Evolutionary conservation across 2,888 invertebrate genomes (phyloP).

Genomic region (Acheta domesticus): DNA sequence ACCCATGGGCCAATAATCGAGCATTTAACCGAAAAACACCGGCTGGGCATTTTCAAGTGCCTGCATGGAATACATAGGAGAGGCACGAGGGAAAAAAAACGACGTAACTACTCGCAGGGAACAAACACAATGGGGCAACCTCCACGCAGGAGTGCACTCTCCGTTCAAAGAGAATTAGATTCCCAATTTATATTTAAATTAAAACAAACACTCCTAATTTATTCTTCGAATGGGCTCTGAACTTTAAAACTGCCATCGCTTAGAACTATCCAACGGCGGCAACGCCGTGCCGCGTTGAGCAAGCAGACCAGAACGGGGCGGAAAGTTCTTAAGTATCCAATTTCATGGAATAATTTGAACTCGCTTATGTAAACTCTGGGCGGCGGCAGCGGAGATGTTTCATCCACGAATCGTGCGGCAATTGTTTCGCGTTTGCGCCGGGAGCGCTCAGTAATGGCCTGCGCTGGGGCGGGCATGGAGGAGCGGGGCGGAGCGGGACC

Average conservation of each 20-base stretch:
- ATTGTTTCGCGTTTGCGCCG: neutral
- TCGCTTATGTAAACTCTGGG: neutral
- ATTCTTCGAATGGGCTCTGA: conserved; percentile 4
- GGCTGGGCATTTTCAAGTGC: too few relatives aligned
- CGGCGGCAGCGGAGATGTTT: conserved; percentile 1
- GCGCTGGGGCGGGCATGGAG: neutral
- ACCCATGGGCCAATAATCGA: too few relatives aligned
- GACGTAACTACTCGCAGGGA: too few relatives aligned
- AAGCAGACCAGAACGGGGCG: neutral
- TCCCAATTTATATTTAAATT: conserved; percentile 18
- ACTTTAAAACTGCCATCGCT: neutral
- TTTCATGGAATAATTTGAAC: conserved; percentile 18
- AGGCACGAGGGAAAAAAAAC: too few relatives aligned
- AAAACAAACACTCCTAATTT: conserved; percentile 2
- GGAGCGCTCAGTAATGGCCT: neutral
- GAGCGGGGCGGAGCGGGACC: too few relatives aligned
- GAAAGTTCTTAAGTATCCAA: neutral
- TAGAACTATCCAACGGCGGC: neutral
- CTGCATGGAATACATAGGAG: too few relatives aligned
- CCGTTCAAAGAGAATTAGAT: neutral
- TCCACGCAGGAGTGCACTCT: too few relatives aligned
- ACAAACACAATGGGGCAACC: too few relatives aligned
- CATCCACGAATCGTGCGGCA: neutral
- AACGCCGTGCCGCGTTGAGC: neutral
- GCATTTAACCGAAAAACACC: too few relatives aligned